Conservation (phyloP, 1,140 invertebrate species). For the Lerema accius region DNA sequence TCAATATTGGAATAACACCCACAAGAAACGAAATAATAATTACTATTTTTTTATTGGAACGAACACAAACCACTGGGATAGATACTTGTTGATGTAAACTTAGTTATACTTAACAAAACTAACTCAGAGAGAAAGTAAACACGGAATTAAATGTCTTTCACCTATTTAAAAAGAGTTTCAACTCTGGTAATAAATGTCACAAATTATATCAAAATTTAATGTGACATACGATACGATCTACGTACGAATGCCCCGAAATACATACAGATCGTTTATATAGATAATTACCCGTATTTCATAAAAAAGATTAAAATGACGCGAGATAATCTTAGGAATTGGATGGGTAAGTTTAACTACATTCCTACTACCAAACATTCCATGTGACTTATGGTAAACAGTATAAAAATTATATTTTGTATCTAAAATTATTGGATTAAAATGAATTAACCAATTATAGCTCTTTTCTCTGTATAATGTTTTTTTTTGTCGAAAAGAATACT, state of each 20-base stretch:
- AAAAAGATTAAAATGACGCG: conserved; percentile 16
- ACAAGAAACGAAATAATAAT: too few species aligned
- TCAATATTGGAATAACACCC: too few species aligned
- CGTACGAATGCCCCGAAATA: conserved; percentile 28
- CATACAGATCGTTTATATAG: conserved; percentile 22
- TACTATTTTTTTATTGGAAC: too few species aligned
- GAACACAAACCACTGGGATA: too few species aligned
- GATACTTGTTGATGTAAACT: too few species aligned
- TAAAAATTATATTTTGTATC: neutral
- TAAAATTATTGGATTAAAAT: neutral
- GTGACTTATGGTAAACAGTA: too few species aligned
- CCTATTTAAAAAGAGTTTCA: conserved; percentile 15
- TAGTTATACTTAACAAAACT: too few species aligned
- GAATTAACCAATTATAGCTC: too few species aligned
- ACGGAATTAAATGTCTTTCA: neutral
- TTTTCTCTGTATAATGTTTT: too few species aligned
- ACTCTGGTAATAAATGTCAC: conserved; percentile 10
- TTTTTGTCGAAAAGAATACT: too few species aligned
- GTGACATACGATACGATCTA: conserved; percentile 19
- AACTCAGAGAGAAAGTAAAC: too few species aligned
- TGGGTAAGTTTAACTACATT: conserved; percentile 23
- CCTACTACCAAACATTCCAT: neutral
- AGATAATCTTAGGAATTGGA: conserved; percentile 25
- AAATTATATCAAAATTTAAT: conserved; percentile 18
- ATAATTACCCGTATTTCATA: conserved; percentile 31